These are phyloP conservation scores for Lethenteron reissneri DNA, from an alignment of 2,113 vertebrate genomes.

Conservation along the genomic window DNA sequence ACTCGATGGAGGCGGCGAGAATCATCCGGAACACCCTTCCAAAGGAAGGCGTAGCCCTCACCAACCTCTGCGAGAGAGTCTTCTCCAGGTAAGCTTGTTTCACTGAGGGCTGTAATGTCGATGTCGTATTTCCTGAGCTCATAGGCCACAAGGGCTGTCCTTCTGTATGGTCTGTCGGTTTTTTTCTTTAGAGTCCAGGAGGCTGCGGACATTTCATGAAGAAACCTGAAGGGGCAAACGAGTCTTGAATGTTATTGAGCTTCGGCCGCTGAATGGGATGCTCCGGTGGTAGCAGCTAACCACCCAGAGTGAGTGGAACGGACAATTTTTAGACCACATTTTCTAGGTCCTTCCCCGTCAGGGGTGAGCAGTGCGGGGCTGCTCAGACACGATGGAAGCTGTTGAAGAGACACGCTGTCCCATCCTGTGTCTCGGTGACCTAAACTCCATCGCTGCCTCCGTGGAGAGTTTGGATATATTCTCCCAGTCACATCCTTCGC, in stretches of 20 bases:
- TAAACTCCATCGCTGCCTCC: neutral
- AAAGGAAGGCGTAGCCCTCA: neutral
- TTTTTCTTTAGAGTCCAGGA: neutral
- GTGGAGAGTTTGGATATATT: neutral
- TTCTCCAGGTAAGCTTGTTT: neutral
- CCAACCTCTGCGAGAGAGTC: neutral
- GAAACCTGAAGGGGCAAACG: neutral
- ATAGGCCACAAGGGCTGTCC: neutral
- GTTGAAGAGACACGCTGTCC: neutral
- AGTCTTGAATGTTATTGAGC: neutral
- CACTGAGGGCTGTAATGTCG: constrained; percentile 1
- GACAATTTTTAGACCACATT: neutral
- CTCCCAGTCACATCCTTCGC: neutral
- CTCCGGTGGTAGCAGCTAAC: neutral
- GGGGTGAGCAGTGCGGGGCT: neutral
- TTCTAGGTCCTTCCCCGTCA: neutral
- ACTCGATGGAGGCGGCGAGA: neutral
- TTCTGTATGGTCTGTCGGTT: neutral
- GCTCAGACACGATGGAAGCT: neutral
- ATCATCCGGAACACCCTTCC: neutral
- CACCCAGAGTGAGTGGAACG: neutral
- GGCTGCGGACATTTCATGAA: neutral
- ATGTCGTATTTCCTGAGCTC: neutral
- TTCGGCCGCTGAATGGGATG: neutral
- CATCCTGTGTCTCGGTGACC: neutral